Base-by-base conservation (phyloP, 2,113 vertebrate genomes). In the Coptodon bakossiorum region DNA sequence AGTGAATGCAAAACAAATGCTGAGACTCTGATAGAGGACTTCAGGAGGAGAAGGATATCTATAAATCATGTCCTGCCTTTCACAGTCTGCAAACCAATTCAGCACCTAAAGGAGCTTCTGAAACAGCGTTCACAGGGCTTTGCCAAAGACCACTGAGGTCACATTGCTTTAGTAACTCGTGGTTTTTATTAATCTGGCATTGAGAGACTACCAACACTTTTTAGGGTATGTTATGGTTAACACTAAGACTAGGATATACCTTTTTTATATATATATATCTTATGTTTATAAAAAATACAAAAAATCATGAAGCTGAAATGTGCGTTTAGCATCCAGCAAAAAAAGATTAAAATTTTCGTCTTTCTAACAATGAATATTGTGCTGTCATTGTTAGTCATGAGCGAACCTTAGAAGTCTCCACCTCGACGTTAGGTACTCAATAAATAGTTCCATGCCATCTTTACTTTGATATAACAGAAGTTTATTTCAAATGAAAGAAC, bases 121-220 rank as follows among this genome's bases (percentile, higher is more conserved):
- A 80, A 27, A 53, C 4, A 52, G 53, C 52, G 16, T 80, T 80
- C 38, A 12, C 10, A 10, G 5, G 17, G 48, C 48, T 71, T 24
- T 71, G 36, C 38, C n/a, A 24, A 71, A 71, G n/a, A 71, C 66
- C 66, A 16, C 66, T 71, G 66, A 71, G 66, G 66, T 34, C 57
- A 71, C n/a, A 16, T 71, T 71, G 5, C 7, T 71, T 71, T 71
- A 71, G 38, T 24, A 43, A 43, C 66, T 43, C 66, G 2, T 24
- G n/a, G 5, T 13, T 71, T 71, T 71, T 7, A 24, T 43, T 6
- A 71, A 71, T 24, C 38, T 71, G 29, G 38, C 22, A 24, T 16
- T 24, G 66, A 71, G 66, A 71, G 66, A 71, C 66, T 71, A 24
- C 66, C 38, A 43, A 43, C n/a, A 43, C n/a, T 71, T 4, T 71